Conservation (phyloP, 2,888 invertebrate species). For the Rhagophthalmus giganteus region DNA sequence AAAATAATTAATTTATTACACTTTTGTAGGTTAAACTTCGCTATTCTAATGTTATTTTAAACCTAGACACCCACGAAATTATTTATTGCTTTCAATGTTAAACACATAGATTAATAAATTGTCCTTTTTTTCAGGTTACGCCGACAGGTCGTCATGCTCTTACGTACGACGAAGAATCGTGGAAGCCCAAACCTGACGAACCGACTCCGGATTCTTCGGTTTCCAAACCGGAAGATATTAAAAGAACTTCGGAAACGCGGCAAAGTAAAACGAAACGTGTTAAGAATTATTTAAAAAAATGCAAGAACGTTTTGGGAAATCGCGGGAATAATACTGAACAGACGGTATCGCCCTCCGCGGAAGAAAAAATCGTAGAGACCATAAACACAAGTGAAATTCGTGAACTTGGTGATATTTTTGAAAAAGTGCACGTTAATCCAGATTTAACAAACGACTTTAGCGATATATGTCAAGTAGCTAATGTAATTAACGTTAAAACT, state of each 20-base stretch:
- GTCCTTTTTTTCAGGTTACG: conserved; percentile 52
- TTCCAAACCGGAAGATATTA: conserved; percentile 34
- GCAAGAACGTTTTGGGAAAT: conserved; percentile 56
- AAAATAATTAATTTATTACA: conserved; percentile 28
- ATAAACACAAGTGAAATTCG: conserved; percentile 45
- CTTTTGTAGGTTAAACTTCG: conserved; percentile 21
- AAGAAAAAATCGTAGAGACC: conserved; percentile 41
- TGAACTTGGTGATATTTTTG: conserved; percentile 36
- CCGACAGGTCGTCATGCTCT: conserved; percentile 50
- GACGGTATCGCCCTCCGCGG: conserved; percentile 39
- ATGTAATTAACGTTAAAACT: conserved; percentile 44
- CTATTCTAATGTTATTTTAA: conserved; percentile 11
- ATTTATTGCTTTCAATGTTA: too few species aligned
- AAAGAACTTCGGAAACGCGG: conserved; percentile 53
- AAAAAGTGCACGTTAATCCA: conserved; percentile 14
- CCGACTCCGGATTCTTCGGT: conserved; percentile 6
- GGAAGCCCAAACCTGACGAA: conserved; percentile 50
- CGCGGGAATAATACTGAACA: conserved; percentile 37
- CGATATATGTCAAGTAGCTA: conserved; percentile 42
- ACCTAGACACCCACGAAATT: conserved; percentile 11
- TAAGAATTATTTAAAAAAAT: conserved; percentile 59
- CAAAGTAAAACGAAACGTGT: conserved; percentile 60
- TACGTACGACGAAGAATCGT: conserved; percentile 53
- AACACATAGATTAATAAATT: too few species aligned
- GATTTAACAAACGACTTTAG: conserved; percentile 24